Conservation (phyloP, 2,888 invertebrate genomes). For the Stenotaenia linearis region DNA sequence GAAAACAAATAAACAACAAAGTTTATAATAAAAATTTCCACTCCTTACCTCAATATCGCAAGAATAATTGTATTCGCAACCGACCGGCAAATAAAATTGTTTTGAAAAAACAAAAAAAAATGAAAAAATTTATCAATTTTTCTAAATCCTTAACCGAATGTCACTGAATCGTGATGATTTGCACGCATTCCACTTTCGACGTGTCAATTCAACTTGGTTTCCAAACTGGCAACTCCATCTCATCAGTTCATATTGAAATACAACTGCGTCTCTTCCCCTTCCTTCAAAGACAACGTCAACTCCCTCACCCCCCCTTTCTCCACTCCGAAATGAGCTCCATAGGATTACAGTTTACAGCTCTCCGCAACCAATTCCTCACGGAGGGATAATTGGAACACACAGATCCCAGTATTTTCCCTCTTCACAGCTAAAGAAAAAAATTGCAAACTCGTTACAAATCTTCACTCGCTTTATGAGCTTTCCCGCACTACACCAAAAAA, state of each 20-base stretch:
- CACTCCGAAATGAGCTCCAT: not conserved
- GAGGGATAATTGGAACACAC: conserved; percentile 5
- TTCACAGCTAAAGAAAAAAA: not conserved
- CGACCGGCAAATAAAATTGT: too few species aligned
- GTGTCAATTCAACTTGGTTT: not conserved
- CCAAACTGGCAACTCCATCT: not conserved
- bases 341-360: conserved; percentile 7
- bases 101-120: too few species aligned
- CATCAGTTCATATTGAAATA: not conserved
- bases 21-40: too few species aligned
- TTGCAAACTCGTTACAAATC: not conserved
- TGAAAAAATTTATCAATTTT: too few species aligned
- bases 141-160: too few species aligned
- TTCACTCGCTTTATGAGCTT: too few species aligned
- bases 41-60: too few species aligned
- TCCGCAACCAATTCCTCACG: not conserved
- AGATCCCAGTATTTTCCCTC: not conserved
- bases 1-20: too few species aligned
- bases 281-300: not conserved
- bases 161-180: too few species aligned
- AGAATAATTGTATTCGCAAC: too few species aligned
- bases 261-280: not conserved
- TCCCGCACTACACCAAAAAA: too few species aligned
- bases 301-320: not conserved
- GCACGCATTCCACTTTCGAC: too few species aligned